Conservation (phyloP, 1,140 invertebrate species). For the Eriosoma lanigerum region DNA sequence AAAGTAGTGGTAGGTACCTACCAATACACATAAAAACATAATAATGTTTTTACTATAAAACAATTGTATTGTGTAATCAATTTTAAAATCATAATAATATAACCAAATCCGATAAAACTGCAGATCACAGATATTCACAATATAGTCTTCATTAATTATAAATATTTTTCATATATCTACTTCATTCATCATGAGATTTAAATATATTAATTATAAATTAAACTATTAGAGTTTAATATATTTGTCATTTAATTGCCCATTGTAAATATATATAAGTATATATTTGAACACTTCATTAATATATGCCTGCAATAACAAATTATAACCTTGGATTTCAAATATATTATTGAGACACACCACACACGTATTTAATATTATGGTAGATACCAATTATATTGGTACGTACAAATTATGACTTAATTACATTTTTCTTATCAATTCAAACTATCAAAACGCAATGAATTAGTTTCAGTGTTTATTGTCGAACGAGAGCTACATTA, state of each 20-base stretch:
- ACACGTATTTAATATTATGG: too few relatives aligned
- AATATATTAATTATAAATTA: background rate
- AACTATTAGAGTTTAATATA: background rate
- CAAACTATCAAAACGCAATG: background rate
- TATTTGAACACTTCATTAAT: slow-evolving; percentile 5
- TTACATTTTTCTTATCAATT: slow-evolving; percentile 14
- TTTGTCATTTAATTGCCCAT: background rate
- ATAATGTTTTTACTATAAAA: too few relatives aligned
- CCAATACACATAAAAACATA: too few relatives aligned
- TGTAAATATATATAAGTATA: slow-evolving; percentile 1
- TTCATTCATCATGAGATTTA: too few relatives aligned
- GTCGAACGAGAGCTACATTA: too few relatives aligned
- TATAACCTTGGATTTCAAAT: slow-evolving; percentile 29
- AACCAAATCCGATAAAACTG: too few relatives aligned
- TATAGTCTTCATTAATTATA: too few relatives aligned
- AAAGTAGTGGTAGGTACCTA: background rate
- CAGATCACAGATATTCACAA: too few relatives aligned
- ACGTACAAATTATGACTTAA: slow-evolving; percentile 12
- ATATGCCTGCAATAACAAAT: background rate
- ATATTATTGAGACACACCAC: slow-evolving; percentile 1
- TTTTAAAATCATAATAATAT: too few relatives aligned
- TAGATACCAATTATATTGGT: too few relatives aligned
- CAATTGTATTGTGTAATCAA: too few relatives aligned
- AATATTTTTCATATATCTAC: too few relatives aligned
- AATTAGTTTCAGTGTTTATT: background rate